Evolutionary conservation across 2,888 invertebrate species (phyloP), one percentile per base, ranked within the genome.

Genomic region (Baccha elongata): DNA sequence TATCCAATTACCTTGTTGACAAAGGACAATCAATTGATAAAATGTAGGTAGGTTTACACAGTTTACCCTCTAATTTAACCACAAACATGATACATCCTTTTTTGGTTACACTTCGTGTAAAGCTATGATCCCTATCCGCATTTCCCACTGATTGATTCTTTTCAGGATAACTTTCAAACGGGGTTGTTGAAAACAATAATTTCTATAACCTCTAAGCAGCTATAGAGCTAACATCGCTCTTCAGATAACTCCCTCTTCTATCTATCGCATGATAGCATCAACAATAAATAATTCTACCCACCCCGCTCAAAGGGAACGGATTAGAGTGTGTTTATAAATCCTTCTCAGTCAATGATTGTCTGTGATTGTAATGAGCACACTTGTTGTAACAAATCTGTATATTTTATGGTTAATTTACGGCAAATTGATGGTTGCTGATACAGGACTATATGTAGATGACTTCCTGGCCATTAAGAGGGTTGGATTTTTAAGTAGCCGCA

Each of bases 351-450:
- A 73, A 42, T 74, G 58, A 74, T 58, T 75, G 72, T 52, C 29
- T 29, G 67, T 46, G 42, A 79, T 67, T 79, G 79, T 79, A 53
- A 81, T 81, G 81, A 76, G 75, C 65, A 62, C 81, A 76, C 81
- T 81, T 81, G 79, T 79, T 79, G 81, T 81, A 71, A 67, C 75
- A 71, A 76, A 81, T 81, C 60, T 60, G 52, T 81, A 26, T 71
- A 81, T 76, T 81, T 75, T 71, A 81, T 50, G 81, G 81, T 81
- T 81, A 81, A 81, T 81, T 81, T 81, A 71, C 23, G 10, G 58
- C 65, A 64, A 81, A 81, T 81, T 81, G 81, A 71, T 71, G 81
- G 60, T 19, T 53, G 65, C n/a, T n/a, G 7, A 52, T 65, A 48
- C 26, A n/a, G 46, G 68, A 48, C 48, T 50, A 58, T 29, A 26